Percentiles rank a stretch among this genome's conserved stretches.
These are phyloP conservation scores for Stegodyphus dumicola DNA, from an alignment of 1,140 invertebrate species.

Conservation along the genomic window DNA sequence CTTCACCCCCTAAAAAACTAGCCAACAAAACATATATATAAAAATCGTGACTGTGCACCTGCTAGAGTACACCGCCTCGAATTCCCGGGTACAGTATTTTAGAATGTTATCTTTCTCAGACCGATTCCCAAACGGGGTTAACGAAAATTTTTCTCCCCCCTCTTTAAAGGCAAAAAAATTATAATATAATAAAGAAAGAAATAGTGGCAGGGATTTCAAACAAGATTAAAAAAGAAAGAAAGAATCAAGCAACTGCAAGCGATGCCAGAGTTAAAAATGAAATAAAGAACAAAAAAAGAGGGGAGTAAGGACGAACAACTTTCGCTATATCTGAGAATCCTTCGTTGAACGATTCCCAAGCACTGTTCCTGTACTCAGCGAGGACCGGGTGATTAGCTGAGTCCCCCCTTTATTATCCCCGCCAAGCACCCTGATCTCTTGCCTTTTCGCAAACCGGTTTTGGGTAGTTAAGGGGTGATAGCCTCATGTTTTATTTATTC, in stretches of 20 bases:
- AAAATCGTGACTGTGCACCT: too few species aligned
- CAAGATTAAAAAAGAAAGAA: constrained; percentile 1
- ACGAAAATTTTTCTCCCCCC: too few species aligned
- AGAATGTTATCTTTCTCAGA: too few species aligned
- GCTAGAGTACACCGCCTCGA: too few species aligned
- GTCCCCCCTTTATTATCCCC: constrained; percentile 2
- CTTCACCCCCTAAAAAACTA: too few species aligned
- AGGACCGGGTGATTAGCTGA: constrained; percentile 28
- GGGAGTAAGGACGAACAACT: constrained; percentile 4
- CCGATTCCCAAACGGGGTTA: too few species aligned
- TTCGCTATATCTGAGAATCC: constrained; percentile 51
- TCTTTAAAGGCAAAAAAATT: neutral
- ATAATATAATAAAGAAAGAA: neutral
- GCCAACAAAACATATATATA: too few species aligned
- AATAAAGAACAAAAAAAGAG: neutral
- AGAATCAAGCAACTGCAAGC: neutral
- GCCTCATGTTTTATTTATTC: constrained; percentile 46
- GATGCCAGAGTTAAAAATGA: constrained; percentile 4
- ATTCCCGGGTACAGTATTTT: too few species aligned
- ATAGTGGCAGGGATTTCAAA: constrained; percentile 1
- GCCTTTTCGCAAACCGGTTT: constrained; percentile 41
- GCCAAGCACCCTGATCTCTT: constrained; percentile 16
- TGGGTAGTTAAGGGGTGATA: constrained; percentile 55
- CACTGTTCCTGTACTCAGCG: neutral
- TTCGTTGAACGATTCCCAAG: constrained; percentile 24